phyloP scores from a whole-genome alignment of 1,140 invertebrate genomes.

The Daktulosphaira vitifoliae region DNA sequence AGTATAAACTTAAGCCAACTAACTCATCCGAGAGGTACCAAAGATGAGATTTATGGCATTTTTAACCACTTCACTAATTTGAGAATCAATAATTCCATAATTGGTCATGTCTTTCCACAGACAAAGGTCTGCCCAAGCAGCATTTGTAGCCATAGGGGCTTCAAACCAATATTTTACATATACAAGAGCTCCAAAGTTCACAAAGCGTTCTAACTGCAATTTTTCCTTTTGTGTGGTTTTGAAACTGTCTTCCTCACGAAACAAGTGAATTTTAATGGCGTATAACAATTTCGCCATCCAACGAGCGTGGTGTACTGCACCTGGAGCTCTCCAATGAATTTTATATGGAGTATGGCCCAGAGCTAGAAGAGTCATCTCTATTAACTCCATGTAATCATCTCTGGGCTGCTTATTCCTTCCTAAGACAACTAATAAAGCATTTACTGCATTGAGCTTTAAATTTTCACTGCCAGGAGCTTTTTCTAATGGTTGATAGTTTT shows the following conservation, averaged over 20 bases:
- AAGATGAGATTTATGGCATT: too few relatives aligned
- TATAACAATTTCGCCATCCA: neutral
- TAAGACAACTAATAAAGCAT: neutral
- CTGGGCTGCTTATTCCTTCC: neutral
- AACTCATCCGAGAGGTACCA: too few relatives aligned
- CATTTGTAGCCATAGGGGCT: neutral
- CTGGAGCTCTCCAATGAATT: neutral
- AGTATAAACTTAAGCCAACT: too few relatives aligned
- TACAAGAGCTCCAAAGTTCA: neutral
- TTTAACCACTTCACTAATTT: too few relatives aligned
- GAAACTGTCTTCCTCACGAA: neutral
- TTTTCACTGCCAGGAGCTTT: too few relatives aligned
- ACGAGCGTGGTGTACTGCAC: neutral
- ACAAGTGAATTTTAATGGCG: neutral
- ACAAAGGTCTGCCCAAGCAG: too few relatives aligned
- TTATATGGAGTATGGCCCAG: too few relatives aligned
- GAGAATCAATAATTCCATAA: too few relatives aligned
- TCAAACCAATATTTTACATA: constrained; percentile 3
- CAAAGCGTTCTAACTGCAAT: neutral
- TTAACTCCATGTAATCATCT: constrained; percentile 6
- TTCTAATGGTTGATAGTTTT: neutral
- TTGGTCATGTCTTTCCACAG: too few relatives aligned
- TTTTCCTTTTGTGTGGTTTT: neutral
- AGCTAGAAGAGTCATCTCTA: constrained; percentile 4
- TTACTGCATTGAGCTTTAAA: too few relatives aligned